Evolutionary conservation across 37 sponge, comb jelly and placozoan species (phyloP).

Genomic region (Mnemiopsis leidyi): DNA sequence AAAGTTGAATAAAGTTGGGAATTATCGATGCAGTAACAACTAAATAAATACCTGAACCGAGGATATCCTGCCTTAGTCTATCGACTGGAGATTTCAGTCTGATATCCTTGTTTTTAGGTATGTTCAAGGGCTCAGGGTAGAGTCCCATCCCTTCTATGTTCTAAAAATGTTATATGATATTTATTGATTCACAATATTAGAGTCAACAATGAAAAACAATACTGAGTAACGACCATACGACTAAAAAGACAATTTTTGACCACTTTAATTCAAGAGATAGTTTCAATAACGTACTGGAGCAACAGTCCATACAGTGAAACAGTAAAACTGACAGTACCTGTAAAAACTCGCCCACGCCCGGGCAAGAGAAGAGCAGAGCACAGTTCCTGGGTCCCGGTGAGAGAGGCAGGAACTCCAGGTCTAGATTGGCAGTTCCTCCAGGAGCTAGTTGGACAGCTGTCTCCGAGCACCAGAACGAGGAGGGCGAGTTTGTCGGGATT

Average conservation of each 20-base stretch:
- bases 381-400: conserved; percentile 38
- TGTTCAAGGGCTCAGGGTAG: conserved; percentile 3
- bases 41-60: conserved; percentile 62
- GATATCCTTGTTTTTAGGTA: conserved; percentile 17
- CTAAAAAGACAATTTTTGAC: too few species aligned
- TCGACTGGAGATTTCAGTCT: conserved; percentile 53
- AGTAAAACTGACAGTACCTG: too few species aligned
- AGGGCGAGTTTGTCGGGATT: not conserved
- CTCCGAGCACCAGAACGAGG: conserved; percentile 61
- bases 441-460: conserved; percentile 51
- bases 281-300: too few species aligned
- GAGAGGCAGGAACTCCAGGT: conserved; percentile 66
- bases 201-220: too few species aligned
- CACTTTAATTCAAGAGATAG: too few species aligned
- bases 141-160: conserved; percentile 59
- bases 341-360: conserved; percentile 62
- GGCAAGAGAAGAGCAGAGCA: conserved; percentile 52
- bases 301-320: too few species aligned
- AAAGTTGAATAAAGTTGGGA: too few species aligned
- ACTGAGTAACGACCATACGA: too few species aligned
- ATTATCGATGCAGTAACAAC: too few species aligned
- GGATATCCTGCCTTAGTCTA: conserved; percentile 38
- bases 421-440: conserved; percentile 51
- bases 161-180: not conserved
- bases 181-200: too few species aligned